These are phyloP conservation scores for Zenarchopterus dispar DNA, from an alignment of 2,797 vertebrate genomes.

Conservation along the genomic window DNA sequence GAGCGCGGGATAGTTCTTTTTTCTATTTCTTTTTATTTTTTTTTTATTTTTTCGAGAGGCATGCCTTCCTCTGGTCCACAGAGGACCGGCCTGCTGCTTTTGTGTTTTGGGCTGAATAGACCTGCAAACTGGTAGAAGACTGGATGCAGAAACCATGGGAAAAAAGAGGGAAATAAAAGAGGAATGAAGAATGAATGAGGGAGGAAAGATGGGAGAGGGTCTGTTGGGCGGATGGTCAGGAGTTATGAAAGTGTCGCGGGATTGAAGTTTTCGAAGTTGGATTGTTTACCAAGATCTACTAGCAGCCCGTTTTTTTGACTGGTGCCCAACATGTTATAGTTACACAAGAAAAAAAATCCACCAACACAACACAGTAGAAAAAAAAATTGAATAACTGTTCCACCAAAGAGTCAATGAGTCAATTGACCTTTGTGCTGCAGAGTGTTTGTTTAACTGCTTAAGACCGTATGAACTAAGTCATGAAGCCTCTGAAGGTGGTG, in stretches of 20 bases:
- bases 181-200: conserved; percentile 78
- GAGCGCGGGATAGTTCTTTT: conserved; percentile 77
- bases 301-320: conserved; percentile 48
- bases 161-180: conserved; percentile 77
- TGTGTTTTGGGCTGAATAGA: conserved; percentile 94
- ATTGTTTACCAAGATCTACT: conserved; percentile 55
- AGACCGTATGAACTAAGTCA: conserved; percentile 88
- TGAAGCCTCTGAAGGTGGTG: conserved; percentile 90
- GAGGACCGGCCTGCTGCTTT: conserved; percentile 95
- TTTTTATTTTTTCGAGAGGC: conserved; percentile 80
- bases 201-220: conserved; percentile 58
- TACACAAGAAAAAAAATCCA: conserved; percentile 25
- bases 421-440: conserved; percentile 88
- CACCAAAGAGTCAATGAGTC: conserved; percentile 80
- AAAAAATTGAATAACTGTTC: conserved; percentile 21
- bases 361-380: conserved; percentile 15
- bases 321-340: conserved; percentile 36
- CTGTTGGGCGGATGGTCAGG: conserved; percentile 63
- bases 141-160: conserved; percentile 78
- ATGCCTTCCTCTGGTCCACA: conserved; percentile 95
- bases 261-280: conserved; percentile 72
- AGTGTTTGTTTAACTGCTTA: conserved; percentile 93
- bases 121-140: conserved; percentile 80
- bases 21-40: conserved; percentile 45
- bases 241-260: conserved; percentile 54